Conservation (phyloP, 1,140 invertebrate species). For the Cyphomyrmex costatus region DNA sequence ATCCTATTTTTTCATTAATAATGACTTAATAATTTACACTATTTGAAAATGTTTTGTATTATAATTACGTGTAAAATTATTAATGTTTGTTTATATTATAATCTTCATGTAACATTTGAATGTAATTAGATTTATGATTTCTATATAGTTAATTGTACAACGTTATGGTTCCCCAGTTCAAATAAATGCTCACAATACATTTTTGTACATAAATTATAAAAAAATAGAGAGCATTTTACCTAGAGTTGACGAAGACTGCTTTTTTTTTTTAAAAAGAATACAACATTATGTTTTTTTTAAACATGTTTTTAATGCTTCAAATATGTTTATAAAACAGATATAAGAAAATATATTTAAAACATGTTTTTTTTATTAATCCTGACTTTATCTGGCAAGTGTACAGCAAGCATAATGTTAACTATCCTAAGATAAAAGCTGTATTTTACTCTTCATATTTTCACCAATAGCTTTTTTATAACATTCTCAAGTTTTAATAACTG, state of each 20-base stretch:
- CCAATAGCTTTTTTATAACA: neutral
- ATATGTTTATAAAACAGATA: too few relatives aligned
- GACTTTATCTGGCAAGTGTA: neutral
- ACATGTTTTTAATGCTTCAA: too few relatives aligned
- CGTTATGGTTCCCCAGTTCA: neutral
- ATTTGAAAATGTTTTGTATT: constrained; percentile 22
- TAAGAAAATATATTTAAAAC: too few relatives aligned
- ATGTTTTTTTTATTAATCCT: too few relatives aligned
- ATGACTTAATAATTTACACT: neutral
- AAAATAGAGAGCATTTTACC: neutral
- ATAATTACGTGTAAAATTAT: constrained; percentile 26
- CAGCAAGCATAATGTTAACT: neutral
- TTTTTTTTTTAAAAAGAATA: too few relatives aligned
- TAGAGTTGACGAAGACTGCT: too few relatives aligned
- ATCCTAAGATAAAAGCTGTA: neutral
- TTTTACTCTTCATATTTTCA: constrained; percentile 1
- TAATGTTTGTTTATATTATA: neutral
- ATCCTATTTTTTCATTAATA: too few relatives aligned
- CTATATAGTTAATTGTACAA: constrained; percentile 28
- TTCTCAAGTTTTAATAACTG: neutral
- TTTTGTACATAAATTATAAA: neutral
- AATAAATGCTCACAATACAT: neutral
- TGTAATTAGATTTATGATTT: constrained; percentile 4
- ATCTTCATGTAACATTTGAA: neutral
- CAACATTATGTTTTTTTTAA: too few relatives aligned